These are phyloP conservation scores for Gasteruption jaculator DNA, from an alignment of 2,888 invertebrate species.

Conservation along the genomic window DNA sequence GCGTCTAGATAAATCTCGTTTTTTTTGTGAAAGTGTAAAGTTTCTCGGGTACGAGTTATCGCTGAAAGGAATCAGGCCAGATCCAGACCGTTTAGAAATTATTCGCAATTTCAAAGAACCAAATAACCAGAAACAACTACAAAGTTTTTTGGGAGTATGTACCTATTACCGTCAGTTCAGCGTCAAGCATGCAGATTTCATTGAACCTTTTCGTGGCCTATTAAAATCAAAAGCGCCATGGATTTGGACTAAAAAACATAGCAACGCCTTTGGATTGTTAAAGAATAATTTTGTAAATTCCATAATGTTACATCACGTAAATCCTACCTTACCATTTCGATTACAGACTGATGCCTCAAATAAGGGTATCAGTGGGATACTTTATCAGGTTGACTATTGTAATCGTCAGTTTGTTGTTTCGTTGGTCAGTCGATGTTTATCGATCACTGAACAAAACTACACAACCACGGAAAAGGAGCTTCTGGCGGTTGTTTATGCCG, in stretches of 20 bases:
- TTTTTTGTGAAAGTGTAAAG: neutral
- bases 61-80: neutral
- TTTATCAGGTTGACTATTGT: slow-evolving; percentile 18
- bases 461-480: slow-evolving; percentile 30
- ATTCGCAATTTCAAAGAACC: slow-evolving; percentile 30
- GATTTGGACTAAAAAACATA: slow-evolving; percentile 19
- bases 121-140: slow-evolving; percentile 28
- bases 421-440: slow-evolving; percentile 24
- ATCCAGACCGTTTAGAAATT: slow-evolving; percentile 18
- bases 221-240: slow-evolving; percentile 14
- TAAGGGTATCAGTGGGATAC: slow-evolving; percentile 20
- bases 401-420: slow-evolving; percentile 20
- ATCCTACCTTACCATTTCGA: slow-evolving; percentile 8
- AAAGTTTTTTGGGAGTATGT: slow-evolving; percentile 25
- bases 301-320: slow-evolving; percentile 15
- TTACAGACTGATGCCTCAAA: slow-evolving; percentile 21
- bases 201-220: slow-evolving; percentile 19
- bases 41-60: neutral
- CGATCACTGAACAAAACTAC: slow-evolving; percentile 21
- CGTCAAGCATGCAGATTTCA: slow-evolving; percentile 9
- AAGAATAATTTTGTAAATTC: slow-evolving; percentile 20
- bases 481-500: slow-evolving; percentile 25
- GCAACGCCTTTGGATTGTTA: slow-evolving; percentile 15
- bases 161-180: slow-evolving; percentile 19
- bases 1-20: neutral